Conservation (phyloP, 1,140 invertebrate genomes). For the Bombus picipes region DNA sequence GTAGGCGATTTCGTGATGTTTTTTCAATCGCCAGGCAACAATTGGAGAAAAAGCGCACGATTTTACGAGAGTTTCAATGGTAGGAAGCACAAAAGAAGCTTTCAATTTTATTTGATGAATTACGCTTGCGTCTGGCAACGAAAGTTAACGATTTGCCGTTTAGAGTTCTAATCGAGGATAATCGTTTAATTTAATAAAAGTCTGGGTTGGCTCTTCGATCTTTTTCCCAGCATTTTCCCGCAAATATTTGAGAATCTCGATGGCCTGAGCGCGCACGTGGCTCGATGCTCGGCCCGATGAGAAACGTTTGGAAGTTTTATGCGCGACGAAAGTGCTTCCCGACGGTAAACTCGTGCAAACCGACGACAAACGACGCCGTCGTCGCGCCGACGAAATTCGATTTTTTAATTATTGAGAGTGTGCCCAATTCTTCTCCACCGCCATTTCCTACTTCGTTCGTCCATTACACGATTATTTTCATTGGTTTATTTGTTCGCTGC, state of each 20-base stretch:
- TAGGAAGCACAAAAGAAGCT: neutral
- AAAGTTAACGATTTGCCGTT: neutral
- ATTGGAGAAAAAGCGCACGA: neutral
- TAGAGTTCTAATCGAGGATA: neutral
- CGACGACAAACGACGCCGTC: slow-evolving; percentile 9
- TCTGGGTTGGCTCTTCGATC: too few species aligned
- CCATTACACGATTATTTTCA: neutral
- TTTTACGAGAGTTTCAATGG: neutral
- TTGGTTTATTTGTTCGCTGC: neutral
- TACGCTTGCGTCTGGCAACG: neutral
- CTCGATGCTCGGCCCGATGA: neutral
- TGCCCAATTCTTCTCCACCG: neutral
- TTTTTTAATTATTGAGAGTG: slow-evolving; percentile 19
- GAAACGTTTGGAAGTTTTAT: slow-evolving; percentile 14
- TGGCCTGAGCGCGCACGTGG: neutral
- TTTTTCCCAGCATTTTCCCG: neutral
- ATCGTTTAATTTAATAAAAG: slow-evolving; percentile 31
- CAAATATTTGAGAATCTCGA: slow-evolving; percentile 8
- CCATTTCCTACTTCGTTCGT: neutral
- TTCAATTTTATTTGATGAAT: neutral
- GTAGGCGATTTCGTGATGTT: neutral
- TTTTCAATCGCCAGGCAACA: neutral
- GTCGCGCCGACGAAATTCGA: neutral
- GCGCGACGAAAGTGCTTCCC: neutral
- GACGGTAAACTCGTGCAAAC: slow-evolving; percentile 8